Percentiles rank a stretch among this genome's conserved stretches.
Evolutionary conservation across 2,888 invertebrate genomes (phyloP).

Genomic region (Baccha elongata): DNA sequence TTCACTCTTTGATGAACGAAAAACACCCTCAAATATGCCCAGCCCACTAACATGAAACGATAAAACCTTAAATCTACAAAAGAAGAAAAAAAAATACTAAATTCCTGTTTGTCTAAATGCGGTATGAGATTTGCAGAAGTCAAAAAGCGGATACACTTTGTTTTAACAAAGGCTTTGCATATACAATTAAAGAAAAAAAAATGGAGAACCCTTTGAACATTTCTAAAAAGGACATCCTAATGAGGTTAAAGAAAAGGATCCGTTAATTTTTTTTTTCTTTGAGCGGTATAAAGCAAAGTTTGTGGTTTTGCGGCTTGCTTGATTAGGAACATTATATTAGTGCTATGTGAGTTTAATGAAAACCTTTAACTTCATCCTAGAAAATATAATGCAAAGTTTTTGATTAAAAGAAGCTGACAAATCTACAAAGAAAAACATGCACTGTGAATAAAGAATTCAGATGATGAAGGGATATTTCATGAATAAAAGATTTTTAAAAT

Average conservation of each 20-base stretch:
- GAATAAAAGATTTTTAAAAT: neutral
- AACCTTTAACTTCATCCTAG: neutral
- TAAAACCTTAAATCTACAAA: neutral
- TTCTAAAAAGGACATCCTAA: conserved; percentile 18
- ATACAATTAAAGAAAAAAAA: conserved; percentile 1
- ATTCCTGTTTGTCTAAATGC: conserved; percentile 17
- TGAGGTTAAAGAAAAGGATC: conserved; percentile 22
- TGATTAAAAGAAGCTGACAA: neutral
- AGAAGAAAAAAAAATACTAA: neutral
- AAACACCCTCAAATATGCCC: neutral
- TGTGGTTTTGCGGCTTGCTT: conserved; percentile 1
- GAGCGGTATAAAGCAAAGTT: neutral
- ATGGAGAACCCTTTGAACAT: conserved; percentile 2
- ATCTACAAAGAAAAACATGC: neutral
- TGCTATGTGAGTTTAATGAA: neutral
- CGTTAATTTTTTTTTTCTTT: neutral
- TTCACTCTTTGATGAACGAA: neutral
- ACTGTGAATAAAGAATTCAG: neutral
- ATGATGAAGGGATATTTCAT: neutral
- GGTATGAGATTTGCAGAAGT: conserved; percentile 25
- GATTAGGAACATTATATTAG: neutral
- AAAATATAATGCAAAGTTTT: conserved; percentile 1
- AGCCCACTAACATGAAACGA: neutral
- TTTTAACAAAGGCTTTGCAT: conserved; percentile 23
- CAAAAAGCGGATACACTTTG: conserved; percentile 33